Base-by-base conservation (phyloP, 2,113 vertebrate species). In the Campylorhamphus procurvoides region DNA sequence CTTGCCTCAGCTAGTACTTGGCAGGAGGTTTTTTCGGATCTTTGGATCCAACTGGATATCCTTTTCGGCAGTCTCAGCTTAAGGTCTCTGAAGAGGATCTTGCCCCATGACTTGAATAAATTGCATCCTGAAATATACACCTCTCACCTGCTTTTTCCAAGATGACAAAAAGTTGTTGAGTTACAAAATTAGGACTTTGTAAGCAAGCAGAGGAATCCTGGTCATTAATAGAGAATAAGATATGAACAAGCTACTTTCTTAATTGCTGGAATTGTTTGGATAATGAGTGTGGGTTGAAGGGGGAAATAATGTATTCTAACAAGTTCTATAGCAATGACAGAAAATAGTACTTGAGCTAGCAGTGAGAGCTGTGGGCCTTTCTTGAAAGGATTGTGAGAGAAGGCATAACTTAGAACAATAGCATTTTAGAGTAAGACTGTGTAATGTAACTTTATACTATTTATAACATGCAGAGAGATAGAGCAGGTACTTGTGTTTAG, bases 401-500 rank as follows among this genome's bases (percentile, higher is more conserved):
- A 92, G 63, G 78, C 63, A 84, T 91, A 96, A 85, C 94, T 90
- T 94, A 84, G 97, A 98, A 97, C 97, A 98, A 97, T 96, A 97
- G 97, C 90, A 56, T 97, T 97, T 90, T 96, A 97, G 97, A 98
- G 96, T 90, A 90, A 91, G 97, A 78, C 97, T 83, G 71, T 86
- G 97, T 98, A 97, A 97, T 98, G 98, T 96, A 89, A 95, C 96
- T 94, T 95, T 93, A 97, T 97, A 95, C 97, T 97, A 97, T 96
- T 97, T 98, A 97, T 97, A 93, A 92, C 80, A 33, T 79, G 90
- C 83, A 69, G 89, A 96, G 98, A 98, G 97, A 97, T 95, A 97
- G 97, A 96, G 94, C 97, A 98, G 97, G 97, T 97, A 91, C 97
- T 92, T 96, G 59, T 97, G 97, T 98, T 96, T 97, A 98, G 97